These are phyloP conservation scores for Tipula unca DNA, from an alignment of 2,888 invertebrate species.

Conservation along the genomic window DNA sequence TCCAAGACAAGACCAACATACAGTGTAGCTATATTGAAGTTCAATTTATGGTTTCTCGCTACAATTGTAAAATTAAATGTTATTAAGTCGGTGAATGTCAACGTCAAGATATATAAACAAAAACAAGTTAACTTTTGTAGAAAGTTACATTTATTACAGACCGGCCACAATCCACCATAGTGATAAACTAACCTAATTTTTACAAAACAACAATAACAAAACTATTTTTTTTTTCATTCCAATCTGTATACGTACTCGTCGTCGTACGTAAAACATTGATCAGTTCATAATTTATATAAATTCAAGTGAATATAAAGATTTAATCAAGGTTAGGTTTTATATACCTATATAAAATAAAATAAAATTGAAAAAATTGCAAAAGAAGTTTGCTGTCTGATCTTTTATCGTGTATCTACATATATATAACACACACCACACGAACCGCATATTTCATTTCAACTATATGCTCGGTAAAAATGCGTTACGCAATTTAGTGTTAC, in stretches of 20 bases:
- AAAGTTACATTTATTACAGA: not conserved
- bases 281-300: not conserved
- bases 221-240: not conserved
- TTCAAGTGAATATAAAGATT: not conserved
- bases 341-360: too few species aligned
- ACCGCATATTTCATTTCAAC: not conserved
- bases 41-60: not conserved
- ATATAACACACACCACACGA: not conserved
- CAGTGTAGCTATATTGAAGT: not conserved
- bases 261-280: not conserved
- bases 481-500: not conserved
- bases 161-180: not conserved
- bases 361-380: not conserved
- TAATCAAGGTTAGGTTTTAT: not conserved
- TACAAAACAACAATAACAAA: not conserved
- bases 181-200: not conserved
- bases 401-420: too few species aligned
- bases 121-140: not conserved
- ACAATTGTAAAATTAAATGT: not conserved
- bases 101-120: not conserved
- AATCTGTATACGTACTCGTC: not conserved
- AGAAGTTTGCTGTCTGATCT: not conserved
- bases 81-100: not conserved
- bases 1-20: not conserved
- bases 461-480: too few species aligned